phyloP scores from a whole-genome alignment of 2,113 vertebrate genomes.

The Mastomys natalensis region DNA sequence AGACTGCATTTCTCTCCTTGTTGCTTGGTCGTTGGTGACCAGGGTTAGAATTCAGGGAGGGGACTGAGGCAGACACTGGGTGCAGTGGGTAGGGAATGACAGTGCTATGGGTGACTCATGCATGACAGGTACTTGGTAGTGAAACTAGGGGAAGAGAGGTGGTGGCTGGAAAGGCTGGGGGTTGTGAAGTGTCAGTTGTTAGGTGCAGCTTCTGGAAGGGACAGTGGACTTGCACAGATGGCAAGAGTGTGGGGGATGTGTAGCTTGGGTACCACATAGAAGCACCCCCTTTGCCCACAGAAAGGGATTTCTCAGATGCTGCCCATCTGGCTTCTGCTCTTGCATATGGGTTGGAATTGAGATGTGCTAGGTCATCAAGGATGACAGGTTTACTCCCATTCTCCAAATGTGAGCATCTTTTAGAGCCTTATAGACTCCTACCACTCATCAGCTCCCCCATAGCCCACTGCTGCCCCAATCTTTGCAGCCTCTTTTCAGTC shows the following conservation, averaged over 20 bases:
- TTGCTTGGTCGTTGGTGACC: background rate
- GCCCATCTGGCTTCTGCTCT: background rate
- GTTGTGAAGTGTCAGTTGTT: background rate
- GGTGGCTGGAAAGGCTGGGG: conserved; percentile 20
- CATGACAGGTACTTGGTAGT: conserved; percentile 63
- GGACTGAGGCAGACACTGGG: background rate
- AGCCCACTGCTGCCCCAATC: background rate
- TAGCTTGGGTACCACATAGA: background rate
- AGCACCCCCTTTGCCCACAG: background rate
- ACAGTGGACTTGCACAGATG: background rate
- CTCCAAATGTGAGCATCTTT: background rate
- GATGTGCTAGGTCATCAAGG: background rate
- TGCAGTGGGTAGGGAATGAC: conserved; percentile 24
- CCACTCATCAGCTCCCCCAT: background rate
- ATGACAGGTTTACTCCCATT: background rate
- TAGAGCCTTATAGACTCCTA: background rate
- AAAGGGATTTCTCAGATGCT: background rate
- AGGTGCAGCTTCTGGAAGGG: background rate
- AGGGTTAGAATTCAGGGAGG: background rate
- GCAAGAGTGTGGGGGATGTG: background rate
- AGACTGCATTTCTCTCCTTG: background rate
- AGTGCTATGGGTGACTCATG: conserved; percentile 34
- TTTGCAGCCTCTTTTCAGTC: background rate
- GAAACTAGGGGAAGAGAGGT: background rate
- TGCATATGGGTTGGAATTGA: background rate